A percentile compares a stretch with the other conserved stretches of the same genome.
Conservation (phyloP, 92 coral and sea anemone species). For the Phenganax marumi region DNA sequence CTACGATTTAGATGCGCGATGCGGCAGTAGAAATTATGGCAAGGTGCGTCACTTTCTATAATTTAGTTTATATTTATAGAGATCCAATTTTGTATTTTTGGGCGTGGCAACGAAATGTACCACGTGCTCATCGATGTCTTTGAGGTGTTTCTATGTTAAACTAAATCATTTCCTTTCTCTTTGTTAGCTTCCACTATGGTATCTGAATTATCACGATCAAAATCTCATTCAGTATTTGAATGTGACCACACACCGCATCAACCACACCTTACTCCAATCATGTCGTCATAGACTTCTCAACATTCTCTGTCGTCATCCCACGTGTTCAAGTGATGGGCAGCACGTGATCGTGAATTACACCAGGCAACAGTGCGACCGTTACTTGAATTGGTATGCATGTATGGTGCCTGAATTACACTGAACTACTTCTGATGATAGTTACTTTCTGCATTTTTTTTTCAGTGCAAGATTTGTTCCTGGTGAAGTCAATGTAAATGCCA, state of each 20-base stretch:
- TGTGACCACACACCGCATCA: slow-evolving; percentile 11
- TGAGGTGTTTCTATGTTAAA: background rate
- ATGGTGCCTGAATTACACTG: background rate
- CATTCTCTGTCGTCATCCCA: slow-evolving; percentile 31
- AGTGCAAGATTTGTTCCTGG: slow-evolving; percentile 48
- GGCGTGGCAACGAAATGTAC: background rate
- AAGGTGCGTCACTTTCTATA: slow-evolving; percentile 12
- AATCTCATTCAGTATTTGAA: slow-evolving; percentile 33
- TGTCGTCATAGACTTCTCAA: slow-evolving; percentile 1
- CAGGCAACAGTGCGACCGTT: slow-evolving; percentile 24
- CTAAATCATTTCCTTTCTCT: background rate
- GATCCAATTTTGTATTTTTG: background rate
- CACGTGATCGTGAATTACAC: slow-evolving; percentile 26
- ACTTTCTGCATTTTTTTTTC: background rate
- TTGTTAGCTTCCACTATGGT: slow-evolving; percentile 36
- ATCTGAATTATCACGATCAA: slow-evolving; percentile 27
- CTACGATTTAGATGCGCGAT: slow-evolving; percentile 33
- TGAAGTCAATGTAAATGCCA: slow-evolving; percentile 36
- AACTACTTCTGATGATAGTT: background rate
- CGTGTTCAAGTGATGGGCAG: slow-evolving; percentile 21
- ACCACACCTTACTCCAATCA: background rate
- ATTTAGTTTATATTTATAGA: background rate
- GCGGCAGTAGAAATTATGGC: background rate
- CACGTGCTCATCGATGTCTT: background rate
- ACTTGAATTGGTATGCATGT: slow-evolving; percentile 14